Evolutionary conservation across 2,113 vertebrate genomes (phyloP).

Genomic region (Xenopus laevis): DNA sequence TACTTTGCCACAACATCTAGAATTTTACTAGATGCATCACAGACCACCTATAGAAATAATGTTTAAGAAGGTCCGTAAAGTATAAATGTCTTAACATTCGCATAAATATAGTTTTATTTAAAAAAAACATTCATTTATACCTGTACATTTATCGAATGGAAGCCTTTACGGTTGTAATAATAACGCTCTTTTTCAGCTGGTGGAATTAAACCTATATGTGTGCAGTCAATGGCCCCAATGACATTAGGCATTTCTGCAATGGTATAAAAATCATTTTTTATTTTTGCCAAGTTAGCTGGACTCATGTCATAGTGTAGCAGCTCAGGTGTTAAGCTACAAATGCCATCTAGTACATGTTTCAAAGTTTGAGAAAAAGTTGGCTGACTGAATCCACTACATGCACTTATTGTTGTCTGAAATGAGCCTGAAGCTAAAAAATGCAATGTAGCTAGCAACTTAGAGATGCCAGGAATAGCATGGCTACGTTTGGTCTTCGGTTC

Average conservation of each 20-base stretch:
- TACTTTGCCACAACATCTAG: too few species aligned
- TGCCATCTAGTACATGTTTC: constrained; percentile 10
- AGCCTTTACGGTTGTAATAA: constrained; percentile 17
- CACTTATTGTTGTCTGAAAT: constrained; percentile 18
- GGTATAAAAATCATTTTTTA: constrained; percentile 7
- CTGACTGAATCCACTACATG: constrained; percentile 21
- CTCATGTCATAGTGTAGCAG: constrained; percentile 5
- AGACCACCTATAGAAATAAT: too few species aligned
- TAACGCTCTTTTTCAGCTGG: constrained; percentile 18
- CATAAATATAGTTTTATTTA: too few species aligned
- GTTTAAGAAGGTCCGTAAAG: too few species aligned
- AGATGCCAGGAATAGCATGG: constrained; percentile 26
- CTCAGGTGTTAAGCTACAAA: constrained; percentile 13
- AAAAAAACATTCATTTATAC: not conserved
- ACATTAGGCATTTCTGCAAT: constrained; percentile 28
- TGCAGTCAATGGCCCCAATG: constrained; percentile 13
- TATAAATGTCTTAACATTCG: too few species aligned
- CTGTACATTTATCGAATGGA: constrained; percentile 36
- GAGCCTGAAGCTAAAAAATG: constrained; percentile 29
- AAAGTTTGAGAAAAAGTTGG: constrained; percentile 26
- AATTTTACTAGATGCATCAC: too few species aligned
- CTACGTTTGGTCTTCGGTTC: constrained; percentile 24
- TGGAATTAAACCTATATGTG: constrained; percentile 25
- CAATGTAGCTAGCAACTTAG: constrained; percentile 22
- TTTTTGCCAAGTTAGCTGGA: not conserved